Base-by-base conservation (phyloP, 2,797 vertebrate genomes). In the Loris lydekkerianus region DNA sequence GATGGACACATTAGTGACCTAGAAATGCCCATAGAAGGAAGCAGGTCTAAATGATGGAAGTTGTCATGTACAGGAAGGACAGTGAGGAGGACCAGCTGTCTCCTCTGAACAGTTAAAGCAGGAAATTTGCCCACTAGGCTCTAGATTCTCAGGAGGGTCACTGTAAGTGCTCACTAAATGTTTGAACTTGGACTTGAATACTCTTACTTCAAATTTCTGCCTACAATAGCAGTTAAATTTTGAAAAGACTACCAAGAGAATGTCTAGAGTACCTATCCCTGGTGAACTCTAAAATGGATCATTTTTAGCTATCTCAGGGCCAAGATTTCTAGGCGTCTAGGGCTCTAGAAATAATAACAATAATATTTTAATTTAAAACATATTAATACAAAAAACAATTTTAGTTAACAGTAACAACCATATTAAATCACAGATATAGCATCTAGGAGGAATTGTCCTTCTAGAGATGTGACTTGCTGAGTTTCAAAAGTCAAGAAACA, bases 1-100 rank as follows among this genome's bases (percentile, higher is more conserved):
- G 14, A 96, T 97, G 0, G 98, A 98, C 25, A 98, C 72, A 0
- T 97, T 98, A 34, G 97, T 63, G 34, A 92, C 90, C 98, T 99
- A 94, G 31, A 95, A 94, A 97, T 46, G 27, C 8, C 70, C 21
- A 93, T 14, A 90, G 89, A 89, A 82, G 46, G 67, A 89, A 81
- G 61, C 31, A 56, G 63, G 27, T 60, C 6, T 93, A 18, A 88
- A 43, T 67, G 77, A 75, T 67, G 31, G 58, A 29, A 9, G 31
- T 5, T 40, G 37, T 70, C 84, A 61, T 0, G 14, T 43, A 25
- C 3, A 25, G 46, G 37, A 72, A 25, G 8, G 23, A 4, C 7
- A 20, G 8, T 17, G 3, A 20, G 7, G 9, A 84, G 58, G 21
- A n/a, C 7, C 5, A 15, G n/a, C n/a, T 60, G 27, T 72, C 37